These are phyloP conservation scores for Rhincodon typus DNA, from an alignment of 2,797 vertebrate genomes.

Conservation along the genomic window DNA sequence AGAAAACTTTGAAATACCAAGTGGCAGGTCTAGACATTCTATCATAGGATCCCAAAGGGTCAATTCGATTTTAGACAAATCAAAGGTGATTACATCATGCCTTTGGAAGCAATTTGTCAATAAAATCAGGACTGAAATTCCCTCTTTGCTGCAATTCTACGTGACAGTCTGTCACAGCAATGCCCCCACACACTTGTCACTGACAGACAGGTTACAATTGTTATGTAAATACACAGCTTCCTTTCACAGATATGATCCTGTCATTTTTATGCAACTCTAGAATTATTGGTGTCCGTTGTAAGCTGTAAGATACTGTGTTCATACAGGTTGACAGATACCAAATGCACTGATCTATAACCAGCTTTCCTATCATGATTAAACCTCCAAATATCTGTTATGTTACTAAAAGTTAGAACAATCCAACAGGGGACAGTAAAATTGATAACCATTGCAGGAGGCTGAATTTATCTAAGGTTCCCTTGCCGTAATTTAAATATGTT, in stretches of 20 bases:
- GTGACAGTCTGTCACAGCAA: constrained; percentile 35
- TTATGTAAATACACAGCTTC: constrained; percentile 29
- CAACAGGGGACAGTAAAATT: background rate
- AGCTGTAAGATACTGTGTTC: background rate
- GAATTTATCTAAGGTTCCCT: background rate
- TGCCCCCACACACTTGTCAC: constrained; percentile 15
- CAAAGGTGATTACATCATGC: constrained; percentile 38
- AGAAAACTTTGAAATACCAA: constrained; percentile 34
- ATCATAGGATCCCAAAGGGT: constrained; percentile 35
- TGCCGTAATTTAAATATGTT: background rate
- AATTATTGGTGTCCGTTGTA: background rate
- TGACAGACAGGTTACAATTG: constrained; percentile 34
- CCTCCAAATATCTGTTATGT: background rate
- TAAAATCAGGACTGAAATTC: constrained; percentile 35
- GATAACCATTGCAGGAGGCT: background rate
- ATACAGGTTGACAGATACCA: background rate
- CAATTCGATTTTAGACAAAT: constrained; percentile 38
- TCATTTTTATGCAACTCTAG: background rate
- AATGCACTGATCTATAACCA: constrained; percentile 13
- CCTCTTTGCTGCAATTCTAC: constrained; percentile 34
- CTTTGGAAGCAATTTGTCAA: constrained; percentile 37
- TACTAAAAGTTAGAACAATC: background rate
- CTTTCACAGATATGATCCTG: constrained; percentile 1
- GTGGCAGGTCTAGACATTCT: constrained; percentile 38
- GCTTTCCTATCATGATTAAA: constrained; percentile 1